These are phyloP conservation scores for Crossaster papposus DNA, from an alignment of 53 echinoderm and acorn worm species.

Conservation along the genomic window DNA sequence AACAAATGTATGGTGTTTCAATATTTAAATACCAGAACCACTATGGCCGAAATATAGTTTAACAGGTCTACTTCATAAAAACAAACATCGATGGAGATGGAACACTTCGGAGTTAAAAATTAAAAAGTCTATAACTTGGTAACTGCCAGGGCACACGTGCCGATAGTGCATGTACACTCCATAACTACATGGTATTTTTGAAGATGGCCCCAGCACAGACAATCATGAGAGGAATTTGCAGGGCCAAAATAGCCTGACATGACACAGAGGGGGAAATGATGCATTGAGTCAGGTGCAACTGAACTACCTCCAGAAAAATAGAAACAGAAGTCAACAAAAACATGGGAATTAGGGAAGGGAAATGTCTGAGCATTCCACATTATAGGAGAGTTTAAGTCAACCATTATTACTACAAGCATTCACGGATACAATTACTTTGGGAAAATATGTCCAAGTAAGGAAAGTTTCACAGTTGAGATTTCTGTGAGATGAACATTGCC, in stretches of 20 bases:
- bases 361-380: neutral
- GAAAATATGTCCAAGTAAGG: too few relatives aligned
- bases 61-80: too few relatives aligned
- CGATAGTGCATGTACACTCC: neutral
- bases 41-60: too few relatives aligned
- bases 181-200: constrained; percentile 36
- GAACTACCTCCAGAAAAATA: constrained; percentile 21
- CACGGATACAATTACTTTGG: too few relatives aligned
- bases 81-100: too few relatives aligned
- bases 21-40: too few relatives aligned
- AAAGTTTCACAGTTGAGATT: neutral
- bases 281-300: constrained; percentile 45
- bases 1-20: too few relatives aligned
- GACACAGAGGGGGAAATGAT: constrained; percentile 49
- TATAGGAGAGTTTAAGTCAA: neutral
- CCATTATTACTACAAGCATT: neutral
- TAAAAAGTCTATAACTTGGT: too few relatives aligned
- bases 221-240: constrained; percentile 48
- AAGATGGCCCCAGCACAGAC: constrained; percentile 57
- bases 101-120: too few relatives aligned
- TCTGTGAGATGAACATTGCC: neutral
- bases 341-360: neutral
- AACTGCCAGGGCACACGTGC: too few relatives aligned
- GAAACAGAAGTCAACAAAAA: constrained; percentile 23
- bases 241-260: constrained; percentile 50